Evolutionary conservation across 2,113 vertebrate genomes (phyloP).

Genomic region (Xenopus tropicalis): DNA sequence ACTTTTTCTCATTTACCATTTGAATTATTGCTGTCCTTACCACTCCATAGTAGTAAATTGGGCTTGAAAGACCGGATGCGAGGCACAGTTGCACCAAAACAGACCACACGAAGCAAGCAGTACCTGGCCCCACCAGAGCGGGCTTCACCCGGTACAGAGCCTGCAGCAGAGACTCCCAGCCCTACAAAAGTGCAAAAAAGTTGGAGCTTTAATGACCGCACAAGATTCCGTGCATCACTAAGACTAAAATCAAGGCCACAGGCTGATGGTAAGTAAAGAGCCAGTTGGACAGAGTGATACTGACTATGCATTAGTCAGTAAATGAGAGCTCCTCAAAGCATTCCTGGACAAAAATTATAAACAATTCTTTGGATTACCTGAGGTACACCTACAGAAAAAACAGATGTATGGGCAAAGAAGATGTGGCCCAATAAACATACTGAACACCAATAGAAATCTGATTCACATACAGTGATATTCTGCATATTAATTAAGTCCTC

Average conservation of each 20-base stretch:
- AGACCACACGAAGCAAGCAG: conserved; percentile 65
- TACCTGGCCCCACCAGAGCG: conserved; percentile 68
- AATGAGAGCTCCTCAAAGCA: no score
- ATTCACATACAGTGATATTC: no score
- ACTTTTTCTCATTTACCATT: neutral
- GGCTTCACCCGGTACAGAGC: conserved; percentile 65
- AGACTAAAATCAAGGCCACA: conserved; percentile 79
- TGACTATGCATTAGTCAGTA: no score
- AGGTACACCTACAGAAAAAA: no score
- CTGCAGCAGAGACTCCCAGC: conserved; percentile 78
- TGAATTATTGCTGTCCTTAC: no score
- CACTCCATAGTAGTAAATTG: conserved; percentile 75
- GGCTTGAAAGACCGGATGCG: conserved; percentile 92
- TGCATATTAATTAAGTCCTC: no score
- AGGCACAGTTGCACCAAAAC: conserved; percentile 79
- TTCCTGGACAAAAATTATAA: no score
- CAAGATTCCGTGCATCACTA: conserved; percentile 88
- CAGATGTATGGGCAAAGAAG: no score
- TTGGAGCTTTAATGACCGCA: conserved; percentile 97
- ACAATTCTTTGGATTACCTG: no score
- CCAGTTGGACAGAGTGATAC: neutral
- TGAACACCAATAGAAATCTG: no score
- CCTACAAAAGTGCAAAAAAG: conserved; percentile 95
- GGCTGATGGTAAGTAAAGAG: conserved; percentile 67
- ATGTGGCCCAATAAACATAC: no score